A percentile compares a stretch with the other conserved stretches of the same genome.
Conservation (phyloP, 2,797 vertebrate species). For the Xenentodon cancila region DNA sequence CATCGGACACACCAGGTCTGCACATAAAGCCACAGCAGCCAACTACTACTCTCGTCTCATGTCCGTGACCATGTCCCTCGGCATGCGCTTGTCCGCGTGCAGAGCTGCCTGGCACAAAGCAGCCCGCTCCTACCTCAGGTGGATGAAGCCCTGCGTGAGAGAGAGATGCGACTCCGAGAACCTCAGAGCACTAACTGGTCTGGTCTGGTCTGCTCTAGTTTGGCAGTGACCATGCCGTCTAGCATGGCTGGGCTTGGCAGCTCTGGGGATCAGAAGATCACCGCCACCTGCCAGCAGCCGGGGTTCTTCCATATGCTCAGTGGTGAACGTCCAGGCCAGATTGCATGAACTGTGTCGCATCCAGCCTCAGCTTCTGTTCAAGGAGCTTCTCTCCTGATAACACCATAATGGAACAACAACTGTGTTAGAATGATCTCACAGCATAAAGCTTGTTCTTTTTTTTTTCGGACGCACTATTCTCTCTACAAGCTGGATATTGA, state of each 20-base stretch:
- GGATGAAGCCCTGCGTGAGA: slow-evolving; percentile 28
- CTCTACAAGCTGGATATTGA: slow-evolving; percentile 40
- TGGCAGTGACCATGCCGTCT: slow-evolving; percentile 72
- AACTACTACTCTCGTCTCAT: slow-evolving; percentile 50
- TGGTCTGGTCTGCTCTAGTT: slow-evolving; percentile 64
- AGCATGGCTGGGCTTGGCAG: slow-evolving; percentile 76
- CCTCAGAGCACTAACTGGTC: slow-evolving; percentile 58
- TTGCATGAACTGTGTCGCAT: slow-evolving; percentile 62
- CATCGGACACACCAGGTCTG: slow-evolving; percentile 47
- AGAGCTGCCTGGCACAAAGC: slow-evolving; percentile 61
- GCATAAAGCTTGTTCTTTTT: slow-evolving; percentile 27
- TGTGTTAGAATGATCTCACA: slow-evolving; percentile 40
- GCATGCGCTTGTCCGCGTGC: slow-evolving; percentile 55
- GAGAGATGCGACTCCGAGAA: slow-evolving; percentile 29
- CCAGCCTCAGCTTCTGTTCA: slow-evolving; percentile 59
- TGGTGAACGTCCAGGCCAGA: slow-evolving; percentile 63
- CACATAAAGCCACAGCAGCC: slow-evolving; percentile 45
- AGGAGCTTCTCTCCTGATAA: slow-evolving; percentile 48
- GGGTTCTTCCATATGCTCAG: slow-evolving; percentile 78
- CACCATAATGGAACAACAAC: slow-evolving; percentile 39
- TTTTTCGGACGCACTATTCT: slow-evolving; percentile 31
- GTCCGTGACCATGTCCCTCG: slow-evolving; percentile 60
- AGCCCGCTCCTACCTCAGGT: slow-evolving; percentile 55
- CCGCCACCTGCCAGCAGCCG: slow-evolving; percentile 76
- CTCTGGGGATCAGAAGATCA: slow-evolving; percentile 71